phyloP scores from a whole-genome alignment of 37 sponge, comb jelly and placozoan genomes.

The Amphimedon queenslandica region DNA sequence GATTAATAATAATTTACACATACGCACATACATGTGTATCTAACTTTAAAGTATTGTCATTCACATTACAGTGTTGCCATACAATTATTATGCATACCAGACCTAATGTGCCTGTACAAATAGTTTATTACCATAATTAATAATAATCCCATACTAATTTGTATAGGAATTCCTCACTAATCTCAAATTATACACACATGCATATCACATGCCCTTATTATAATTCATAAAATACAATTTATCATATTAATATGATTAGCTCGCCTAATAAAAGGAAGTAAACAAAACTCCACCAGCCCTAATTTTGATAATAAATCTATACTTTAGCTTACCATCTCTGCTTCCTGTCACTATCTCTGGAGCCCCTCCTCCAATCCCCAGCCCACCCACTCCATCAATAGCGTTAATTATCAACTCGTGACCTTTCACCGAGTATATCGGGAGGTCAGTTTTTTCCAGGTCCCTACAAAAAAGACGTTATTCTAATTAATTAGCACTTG shows the following conservation, averaged over 20 bases:
- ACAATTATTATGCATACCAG: no score
- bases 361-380: constrained; percentile 99
- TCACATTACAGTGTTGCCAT: no score
- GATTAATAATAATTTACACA: neutral
- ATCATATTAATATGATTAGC: neutral
- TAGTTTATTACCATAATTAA: no score
- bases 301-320: neutral
- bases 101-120: no score
- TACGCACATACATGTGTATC: neutral
- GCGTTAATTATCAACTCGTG: constrained; percentile 86
- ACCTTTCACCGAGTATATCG: constrained; percentile 86
- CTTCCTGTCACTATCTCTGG: constrained; percentile 98
- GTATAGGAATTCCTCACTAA: no score
- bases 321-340: constrained; percentile 81
- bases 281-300: neutral
- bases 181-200: no score
- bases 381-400: constrained; percentile 93
- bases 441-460: constrained; percentile 68
- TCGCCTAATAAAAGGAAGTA: neutral
- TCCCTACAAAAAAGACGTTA: constrained; percentile 51
- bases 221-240: neutral
- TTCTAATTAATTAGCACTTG: neutral
- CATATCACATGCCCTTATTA: neutral
- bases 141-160: no score
- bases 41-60: neutral